Evolutionary conservation across 2,113 vertebrate genomes (phyloP).

Genomic region (Protomyctophum bolini): DNA sequence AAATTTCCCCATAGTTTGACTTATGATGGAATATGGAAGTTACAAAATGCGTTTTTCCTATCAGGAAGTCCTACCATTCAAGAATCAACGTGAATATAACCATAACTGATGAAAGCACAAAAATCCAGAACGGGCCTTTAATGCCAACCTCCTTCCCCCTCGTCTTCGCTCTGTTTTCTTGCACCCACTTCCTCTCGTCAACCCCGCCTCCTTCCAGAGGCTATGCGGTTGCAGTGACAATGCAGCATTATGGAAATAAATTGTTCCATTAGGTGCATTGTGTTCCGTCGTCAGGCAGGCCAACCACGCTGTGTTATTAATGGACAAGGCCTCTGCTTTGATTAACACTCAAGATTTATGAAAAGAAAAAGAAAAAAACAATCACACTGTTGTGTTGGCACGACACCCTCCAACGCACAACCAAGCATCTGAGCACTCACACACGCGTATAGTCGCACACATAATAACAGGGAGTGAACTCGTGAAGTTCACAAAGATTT

Average conservation of each 20-base stretch:
- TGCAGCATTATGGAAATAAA: conserved; percentile 76
- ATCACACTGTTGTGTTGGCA: conserved; percentile 4
- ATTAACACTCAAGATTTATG: conserved; percentile 75
- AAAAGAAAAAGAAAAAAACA: conserved; percentile 35
- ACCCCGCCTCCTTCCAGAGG: conserved; percentile 8
- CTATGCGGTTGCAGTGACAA: conserved; percentile 50
- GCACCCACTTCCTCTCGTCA: background rate
- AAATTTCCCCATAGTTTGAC: no score
- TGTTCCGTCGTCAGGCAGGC: conserved; percentile 68
- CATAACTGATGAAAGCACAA: background rate
- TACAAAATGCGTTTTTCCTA: no score
- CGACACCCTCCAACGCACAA: conserved; percentile 10
- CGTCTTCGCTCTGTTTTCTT: conserved; percentile 22
- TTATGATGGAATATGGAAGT: no score
- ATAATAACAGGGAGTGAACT: conserved; percentile 4
- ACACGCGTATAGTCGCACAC: conserved; percentile 12
- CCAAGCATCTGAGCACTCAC: background rate
- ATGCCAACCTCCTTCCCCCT: conserved; percentile 24
- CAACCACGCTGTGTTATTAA: conserved; percentile 62
- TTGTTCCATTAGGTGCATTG: conserved; percentile 75
- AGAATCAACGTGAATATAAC: background rate
- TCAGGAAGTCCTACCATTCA: no score
- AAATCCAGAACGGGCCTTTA: conserved; percentile 28
- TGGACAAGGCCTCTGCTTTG: conserved; percentile 62
- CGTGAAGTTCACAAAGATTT: conserved; percentile 1